These are phyloP conservation scores for Toxotes chatareus DNA, from an alignment of 2,113 vertebrate species.

Conservation along the genomic window DNA sequence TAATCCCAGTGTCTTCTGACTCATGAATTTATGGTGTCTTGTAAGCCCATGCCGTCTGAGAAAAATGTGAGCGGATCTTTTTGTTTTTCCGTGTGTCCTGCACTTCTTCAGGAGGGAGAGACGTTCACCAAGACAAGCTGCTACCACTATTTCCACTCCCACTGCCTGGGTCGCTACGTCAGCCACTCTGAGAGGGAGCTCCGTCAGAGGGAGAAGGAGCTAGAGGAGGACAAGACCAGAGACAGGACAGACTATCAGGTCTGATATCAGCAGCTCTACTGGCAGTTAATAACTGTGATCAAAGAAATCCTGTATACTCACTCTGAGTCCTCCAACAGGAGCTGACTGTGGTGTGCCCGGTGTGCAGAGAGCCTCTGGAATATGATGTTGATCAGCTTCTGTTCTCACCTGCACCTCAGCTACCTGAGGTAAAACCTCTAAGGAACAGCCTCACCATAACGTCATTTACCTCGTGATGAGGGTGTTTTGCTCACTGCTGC, in stretches of 20 bases:
- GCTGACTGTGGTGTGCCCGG: slow-evolving; percentile 84
- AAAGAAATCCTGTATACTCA: neutral
- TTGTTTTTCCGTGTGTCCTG: too few species aligned
- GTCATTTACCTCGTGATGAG: too few species aligned
- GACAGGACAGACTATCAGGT: slow-evolving; percentile 66
- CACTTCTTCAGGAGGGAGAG: slow-evolving; percentile 89
- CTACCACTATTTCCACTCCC: slow-evolving; percentile 97
- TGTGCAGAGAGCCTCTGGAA: slow-evolving; percentile 82
- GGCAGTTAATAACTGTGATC: neutral
- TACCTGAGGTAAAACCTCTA: slow-evolving; percentile 74
- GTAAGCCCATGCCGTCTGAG: neutral
- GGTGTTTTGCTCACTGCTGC: neutral
- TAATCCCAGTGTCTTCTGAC: neutral
- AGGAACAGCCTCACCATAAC: neutral
- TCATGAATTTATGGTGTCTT: too few species aligned
- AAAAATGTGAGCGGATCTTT: too few species aligned
- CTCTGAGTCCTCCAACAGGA: slow-evolving; percentile 63
- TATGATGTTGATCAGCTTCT: slow-evolving; percentile 79
- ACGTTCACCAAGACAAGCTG: slow-evolving; percentile 94
- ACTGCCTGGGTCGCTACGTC: slow-evolving; percentile 93
- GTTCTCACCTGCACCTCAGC: slow-evolving; percentile 74
- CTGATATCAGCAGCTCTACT: fast-evolving
- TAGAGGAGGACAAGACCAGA: slow-evolving; percentile 85
- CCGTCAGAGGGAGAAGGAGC: slow-evolving; percentile 84
- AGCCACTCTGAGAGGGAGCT: slow-evolving; percentile 92